phyloP scores from a whole-genome alignment of 2,797 vertebrate species.

The Bucorvus abyssinicus region DNA sequence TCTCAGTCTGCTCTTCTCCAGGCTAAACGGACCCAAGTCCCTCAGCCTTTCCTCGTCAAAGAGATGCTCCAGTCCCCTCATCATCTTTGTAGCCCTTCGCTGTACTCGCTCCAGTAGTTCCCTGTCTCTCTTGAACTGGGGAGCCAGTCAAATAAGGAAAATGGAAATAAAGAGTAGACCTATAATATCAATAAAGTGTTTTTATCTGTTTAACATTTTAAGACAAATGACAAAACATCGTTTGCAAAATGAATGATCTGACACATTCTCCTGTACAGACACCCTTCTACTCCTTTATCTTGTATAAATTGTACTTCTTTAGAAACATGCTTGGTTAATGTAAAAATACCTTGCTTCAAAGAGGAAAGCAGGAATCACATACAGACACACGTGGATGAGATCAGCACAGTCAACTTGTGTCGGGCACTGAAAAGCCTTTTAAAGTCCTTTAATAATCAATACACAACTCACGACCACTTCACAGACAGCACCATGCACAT shows the following conservation, averaged over 20 bases:
- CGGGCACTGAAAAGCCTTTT: background rate
- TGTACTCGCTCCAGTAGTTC: no score
- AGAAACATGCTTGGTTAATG: background rate
- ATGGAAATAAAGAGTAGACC: background rate
- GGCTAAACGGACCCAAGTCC: no score
- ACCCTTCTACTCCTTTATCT: background rate
- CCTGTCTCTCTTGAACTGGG: no score
- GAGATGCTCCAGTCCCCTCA: no score
- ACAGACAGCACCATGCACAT: rapidly evolving
- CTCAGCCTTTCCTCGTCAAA: no score
- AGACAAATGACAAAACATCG: background rate
- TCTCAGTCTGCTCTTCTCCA: no score
- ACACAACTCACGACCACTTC: background rate
- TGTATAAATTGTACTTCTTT: background rate
- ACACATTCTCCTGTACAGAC: background rate
- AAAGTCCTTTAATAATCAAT: background rate
- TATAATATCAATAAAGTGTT: background rate
- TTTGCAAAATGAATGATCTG: background rate
- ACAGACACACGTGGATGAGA: background rate
- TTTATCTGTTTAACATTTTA: background rate
- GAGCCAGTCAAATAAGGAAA: background rate
- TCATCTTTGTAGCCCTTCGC: no score
- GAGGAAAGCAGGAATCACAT: background rate
- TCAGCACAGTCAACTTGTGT: background rate
- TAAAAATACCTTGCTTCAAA: background rate